Base-by-base conservation (phyloP, 1,140 invertebrate genomes). In the Yoshiicerus persimilis region DNA sequence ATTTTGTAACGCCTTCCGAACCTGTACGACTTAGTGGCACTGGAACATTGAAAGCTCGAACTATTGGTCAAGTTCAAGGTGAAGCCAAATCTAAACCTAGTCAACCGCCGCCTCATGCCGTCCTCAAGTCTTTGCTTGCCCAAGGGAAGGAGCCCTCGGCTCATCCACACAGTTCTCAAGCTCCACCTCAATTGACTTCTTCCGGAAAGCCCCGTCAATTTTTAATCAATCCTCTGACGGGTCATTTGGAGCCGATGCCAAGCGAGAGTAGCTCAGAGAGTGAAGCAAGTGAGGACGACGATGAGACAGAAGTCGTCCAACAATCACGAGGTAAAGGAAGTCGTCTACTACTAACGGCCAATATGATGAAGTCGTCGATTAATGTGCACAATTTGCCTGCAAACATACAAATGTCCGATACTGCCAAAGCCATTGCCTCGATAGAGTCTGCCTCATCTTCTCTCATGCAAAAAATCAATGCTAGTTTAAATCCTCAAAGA, bases 171-270 rank as follows among this genome's bases (percentile, higher is more conserved):
- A 23, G 20, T 39, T 32, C 39, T 38, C n/a, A 30, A 39, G 47
- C 41, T 27, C 83, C 83, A 16, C 47, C 86, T 23, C 86, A 87
- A 36, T 86, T 92, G 16, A 94, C 94, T 4, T 93, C 93, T 5
- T 92, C 92, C 23, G 94, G 94, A 1, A 94, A 95, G 90, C 94
- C 94, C 86, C 93, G 95, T 75, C 95, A 96, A 91, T 96, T 96
- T 93, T 80, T 90, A 66, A 94, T 97, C 3, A 98, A 97, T 93
- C 97, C 97, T 5, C 93, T 97, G 89, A 97, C 97, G 6, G 97
- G 97, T 16, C 95, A 96, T 90, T 92, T 98, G 90, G 97, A 98
- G 92, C 96, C 96, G 1, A 95, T 96, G 94, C 94, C 95, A 5
- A 95, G 94, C 89, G 93, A 93, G 88, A 94, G 93, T 20, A 92